A percentile compares a stretch with the other conserved stretches of the same genome.
Conservation (phyloP, 64 coral and sea anemone species). For the Montipora sp. region DNA sequence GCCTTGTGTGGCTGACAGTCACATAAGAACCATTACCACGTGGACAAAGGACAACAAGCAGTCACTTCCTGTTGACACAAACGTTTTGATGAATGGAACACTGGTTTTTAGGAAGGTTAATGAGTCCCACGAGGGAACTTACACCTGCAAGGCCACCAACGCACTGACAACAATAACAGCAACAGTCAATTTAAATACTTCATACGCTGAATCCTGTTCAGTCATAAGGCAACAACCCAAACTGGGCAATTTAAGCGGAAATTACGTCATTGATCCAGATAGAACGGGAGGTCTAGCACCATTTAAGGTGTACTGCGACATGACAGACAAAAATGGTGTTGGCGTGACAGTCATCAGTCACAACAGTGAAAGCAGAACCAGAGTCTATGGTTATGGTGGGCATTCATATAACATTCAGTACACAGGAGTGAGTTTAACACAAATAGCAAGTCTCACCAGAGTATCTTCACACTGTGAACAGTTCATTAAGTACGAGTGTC, state of each 20-base stretch:
- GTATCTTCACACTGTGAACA: conserved; percentile 23
- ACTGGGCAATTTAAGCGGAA: background rate
- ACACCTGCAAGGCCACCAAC: background rate
- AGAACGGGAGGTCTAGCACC: background rate
- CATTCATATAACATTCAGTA: background rate
- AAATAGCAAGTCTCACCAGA: background rate
- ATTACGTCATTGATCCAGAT: background rate
- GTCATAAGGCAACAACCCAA: background rate
- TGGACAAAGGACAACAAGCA: background rate
- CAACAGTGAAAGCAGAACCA: background rate
- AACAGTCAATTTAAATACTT: background rate
- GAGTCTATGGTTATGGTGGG: background rate
- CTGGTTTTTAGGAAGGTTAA: background rate
- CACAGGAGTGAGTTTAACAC: background rate
- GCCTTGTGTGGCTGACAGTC: background rate
- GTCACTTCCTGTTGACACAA: background rate
- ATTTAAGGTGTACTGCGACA: background rate
- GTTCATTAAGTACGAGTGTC: conserved; percentile 8
- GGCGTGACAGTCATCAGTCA: background rate
- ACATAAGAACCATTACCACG: background rate
- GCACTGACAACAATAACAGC: background rate
- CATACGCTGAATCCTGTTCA: background rate
- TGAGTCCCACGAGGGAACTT: background rate
- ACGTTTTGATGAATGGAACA: background rate
- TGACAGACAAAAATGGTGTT: background rate